Evolutionary conservation across 2,797 vertebrate genomes (phyloP).

Genomic region (Spinibarbus caldwelli): DNA sequence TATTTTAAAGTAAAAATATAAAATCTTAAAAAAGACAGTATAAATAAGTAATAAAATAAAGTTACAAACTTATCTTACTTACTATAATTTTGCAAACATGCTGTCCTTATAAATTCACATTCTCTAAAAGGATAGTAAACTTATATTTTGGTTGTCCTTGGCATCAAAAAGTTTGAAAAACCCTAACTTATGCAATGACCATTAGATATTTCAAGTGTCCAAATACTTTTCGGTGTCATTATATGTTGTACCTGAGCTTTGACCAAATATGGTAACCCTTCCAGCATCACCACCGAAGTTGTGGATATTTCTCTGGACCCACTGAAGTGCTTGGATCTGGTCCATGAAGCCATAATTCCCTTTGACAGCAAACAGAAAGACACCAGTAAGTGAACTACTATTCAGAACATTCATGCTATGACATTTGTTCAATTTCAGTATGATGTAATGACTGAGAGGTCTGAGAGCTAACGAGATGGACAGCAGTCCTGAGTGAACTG

Average conservation of each 20-base stretch:
- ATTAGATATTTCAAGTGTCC: not conserved
- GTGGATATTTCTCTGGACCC: slow-evolving; percentile 81
- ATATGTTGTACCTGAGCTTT: slow-evolving; percentile 77
- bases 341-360: slow-evolving; percentile 87
- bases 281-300: slow-evolving; percentile 80
- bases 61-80: not conserved
- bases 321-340: slow-evolving; percentile 81
- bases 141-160: too few relatives aligned
- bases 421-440: not conserved
- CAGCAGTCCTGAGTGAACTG: slow-evolving; percentile 5
- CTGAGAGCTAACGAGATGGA: slow-evolving; percentile 2
- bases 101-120: too few relatives aligned
- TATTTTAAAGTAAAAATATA: not conserved
- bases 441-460: not conserved
- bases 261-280: slow-evolving; percentile 81
- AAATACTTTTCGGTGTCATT: slow-evolving; percentile 1
- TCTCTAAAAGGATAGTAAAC: not conserved
- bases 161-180: not conserved
- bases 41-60: not conserved
- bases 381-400: not conserved
- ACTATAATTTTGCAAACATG: too few relatives aligned
- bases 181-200: not conserved
- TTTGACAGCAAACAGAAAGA: slow-evolving; percentile 53
- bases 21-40: not conserved
- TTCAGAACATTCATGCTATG: not conserved